Evolutionary conservation across 92 coral and sea anemone genomes (phyloP), one percentile per base, ranked within the genome.

Genomic region (Galaxea fascicularis): DNA sequence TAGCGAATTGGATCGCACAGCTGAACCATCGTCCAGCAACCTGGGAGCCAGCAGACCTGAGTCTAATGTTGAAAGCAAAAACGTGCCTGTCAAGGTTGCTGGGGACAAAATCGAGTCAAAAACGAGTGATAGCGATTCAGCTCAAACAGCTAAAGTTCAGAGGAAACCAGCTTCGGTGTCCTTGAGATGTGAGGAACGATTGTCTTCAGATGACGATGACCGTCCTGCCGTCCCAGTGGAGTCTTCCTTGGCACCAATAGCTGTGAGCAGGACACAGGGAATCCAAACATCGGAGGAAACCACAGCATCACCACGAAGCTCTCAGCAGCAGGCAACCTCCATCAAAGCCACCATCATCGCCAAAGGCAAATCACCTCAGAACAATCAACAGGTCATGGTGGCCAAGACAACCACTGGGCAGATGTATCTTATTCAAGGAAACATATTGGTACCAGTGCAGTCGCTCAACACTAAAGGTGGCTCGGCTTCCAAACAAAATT

Each of bases 361-460:
- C 51, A 94, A 94, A 75, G 98, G 98, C 21, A 94, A 88, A 78
- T 89, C 98, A 6, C 85, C 93, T 22, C 93, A 93, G 71, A 86
- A 87, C 63, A 93, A 93, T 21, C 98, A 94, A 63, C 92, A 94
- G 74, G 98, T 94, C 22, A 90, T 94, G 65, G 98, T 94, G 18
- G 98, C 98, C 57, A 94, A 94, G 82, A 94, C 98, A 0, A 82
- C 98, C 1, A 85, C 86, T 18, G 98, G 98, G 9, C 95, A 94
- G 77, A 92, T 94, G 98, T 94, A 94, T 63, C 90, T 94, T 72
- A 94, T 94, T 10, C 98, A 94, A 74, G 98, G 98, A 17, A 94
- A 94, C 77, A 91, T 94, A 1, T 85, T 94, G 47, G 88, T 94
- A 44, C 98, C 98, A 3, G 98, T 94, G 20, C 98, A 94, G 76